A percentile compares a stretch with the other conserved stretches of the same genome.
Evolutionary conservation across 2,113 vertebrate genomes (phyloP).

Genomic region (Puma concolor): DNA sequence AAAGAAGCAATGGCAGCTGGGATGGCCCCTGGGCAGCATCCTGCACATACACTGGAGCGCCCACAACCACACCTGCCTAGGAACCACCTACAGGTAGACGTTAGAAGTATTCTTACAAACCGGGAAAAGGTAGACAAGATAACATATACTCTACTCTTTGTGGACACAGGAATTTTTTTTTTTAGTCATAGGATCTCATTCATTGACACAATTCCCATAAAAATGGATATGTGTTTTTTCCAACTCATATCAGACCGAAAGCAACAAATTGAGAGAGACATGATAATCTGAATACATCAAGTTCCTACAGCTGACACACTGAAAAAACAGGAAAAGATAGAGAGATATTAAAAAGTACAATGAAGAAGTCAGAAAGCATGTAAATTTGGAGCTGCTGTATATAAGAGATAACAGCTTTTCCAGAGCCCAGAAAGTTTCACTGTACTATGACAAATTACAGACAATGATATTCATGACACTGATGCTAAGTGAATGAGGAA

Average conservation of each 20-base stretch:
- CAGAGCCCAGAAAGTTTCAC: not conserved
- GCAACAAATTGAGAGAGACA: not conserved
- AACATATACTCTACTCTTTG: not conserved
- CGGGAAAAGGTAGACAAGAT: not conserved
- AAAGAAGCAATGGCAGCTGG: not conserved
- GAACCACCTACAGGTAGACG: not conserved
- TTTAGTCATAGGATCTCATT: not conserved
- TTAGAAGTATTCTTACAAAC: not conserved
- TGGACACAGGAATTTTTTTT: not conserved
- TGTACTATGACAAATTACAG: not conserved
- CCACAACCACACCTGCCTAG: not conserved
- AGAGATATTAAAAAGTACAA: not conserved
- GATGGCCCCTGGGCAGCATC: not conserved
- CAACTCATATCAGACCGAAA: not conserved
- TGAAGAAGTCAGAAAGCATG: not conserved
- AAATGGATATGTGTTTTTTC: not conserved
- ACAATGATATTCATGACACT: not conserved
- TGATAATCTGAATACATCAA: not conserved
- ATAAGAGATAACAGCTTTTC: not conserved
- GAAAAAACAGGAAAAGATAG: not conserved
- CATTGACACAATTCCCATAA: not conserved
- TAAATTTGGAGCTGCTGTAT: not conserved
- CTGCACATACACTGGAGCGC: not conserved
- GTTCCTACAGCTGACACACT: not conserved
- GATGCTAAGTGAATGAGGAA: not conserved